Evolutionary conservation across 2,113 vertebrate species (phyloP).

Genomic region (Phrynosoma blainvillii): DNA sequence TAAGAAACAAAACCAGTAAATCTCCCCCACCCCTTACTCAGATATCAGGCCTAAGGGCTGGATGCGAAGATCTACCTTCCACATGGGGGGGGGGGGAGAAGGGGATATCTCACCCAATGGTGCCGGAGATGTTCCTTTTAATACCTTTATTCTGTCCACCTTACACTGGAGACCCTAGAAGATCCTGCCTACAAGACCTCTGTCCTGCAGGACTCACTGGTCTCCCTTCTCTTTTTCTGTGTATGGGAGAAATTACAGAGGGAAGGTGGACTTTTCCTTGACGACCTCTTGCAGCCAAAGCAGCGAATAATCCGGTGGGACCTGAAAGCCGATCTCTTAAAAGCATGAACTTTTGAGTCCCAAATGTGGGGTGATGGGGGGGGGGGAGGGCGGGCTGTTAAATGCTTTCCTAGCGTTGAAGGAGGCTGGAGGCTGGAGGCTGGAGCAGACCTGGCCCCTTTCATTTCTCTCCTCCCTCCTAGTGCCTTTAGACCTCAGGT

Average conservation of each 20-base stretch:
- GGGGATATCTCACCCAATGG: too few relatives aligned
- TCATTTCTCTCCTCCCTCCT: not conserved
- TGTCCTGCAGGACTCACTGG: not conserved
- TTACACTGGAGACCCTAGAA: not conserved
- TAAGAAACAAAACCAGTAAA: too few relatives aligned
- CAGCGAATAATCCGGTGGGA: too few relatives aligned
- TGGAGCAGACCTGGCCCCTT: not conserved
- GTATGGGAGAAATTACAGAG: not conserved
- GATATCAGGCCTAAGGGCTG: not conserved
- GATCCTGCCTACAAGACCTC: not conserved
- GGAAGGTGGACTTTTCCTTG: too few relatives aligned
- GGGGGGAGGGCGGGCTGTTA: not conserved
- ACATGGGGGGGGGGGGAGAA: not conserved
- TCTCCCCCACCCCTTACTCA: not conserved
- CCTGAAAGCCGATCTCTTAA: not conserved
- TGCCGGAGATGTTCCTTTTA: not conserved
- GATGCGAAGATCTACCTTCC: not conserved
- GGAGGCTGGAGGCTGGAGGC: too few relatives aligned
- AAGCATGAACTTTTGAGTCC: not conserved
- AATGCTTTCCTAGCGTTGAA: not conserved
- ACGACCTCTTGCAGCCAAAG: not conserved
- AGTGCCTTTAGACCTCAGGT: not conserved
- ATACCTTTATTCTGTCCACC: not conserved
- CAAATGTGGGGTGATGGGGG: not conserved
- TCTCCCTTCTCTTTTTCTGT: not conserved